Percentiles rank a stretch among this genome's conserved stretches.
Evolutionary conservation across 2,888 invertebrate genomes (phyloP).

Genomic region (Drosophila peninsularis): DNA sequence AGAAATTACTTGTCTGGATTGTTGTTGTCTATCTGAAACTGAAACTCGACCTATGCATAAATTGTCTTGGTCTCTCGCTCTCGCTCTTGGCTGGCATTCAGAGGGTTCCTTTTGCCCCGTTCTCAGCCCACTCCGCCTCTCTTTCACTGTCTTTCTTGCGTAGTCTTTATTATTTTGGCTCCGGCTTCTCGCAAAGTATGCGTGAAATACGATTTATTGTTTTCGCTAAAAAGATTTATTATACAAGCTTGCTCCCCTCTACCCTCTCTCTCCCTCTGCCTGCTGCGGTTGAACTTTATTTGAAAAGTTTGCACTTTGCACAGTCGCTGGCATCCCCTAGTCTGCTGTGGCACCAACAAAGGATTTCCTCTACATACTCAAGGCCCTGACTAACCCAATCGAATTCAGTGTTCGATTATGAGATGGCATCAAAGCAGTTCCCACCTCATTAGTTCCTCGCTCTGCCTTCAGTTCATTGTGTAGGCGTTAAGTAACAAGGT

Average conservation of each 20-base stretch:
- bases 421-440: background rate
- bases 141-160: conserved; percentile 16
- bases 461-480: too few species aligned
- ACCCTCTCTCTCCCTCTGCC: conserved; percentile 13
- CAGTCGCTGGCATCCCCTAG: conserved; percentile 5
- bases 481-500: background rate
- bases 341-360: conserved; percentile 20
- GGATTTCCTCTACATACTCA: conserved; percentile 20
- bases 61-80: conserved; percentile 55
- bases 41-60: conserved; percentile 69
- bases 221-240: conserved; percentile 79
- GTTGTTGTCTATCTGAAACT: conserved; percentile 38
- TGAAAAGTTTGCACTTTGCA: conserved; percentile 62
- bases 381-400: background rate
- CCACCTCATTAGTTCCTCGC: background rate
- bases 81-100: conserved; percentile 30
- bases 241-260: conserved; percentile 33
- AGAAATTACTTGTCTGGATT: conserved; percentile 64
- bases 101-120: conserved; percentile 45
- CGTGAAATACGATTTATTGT: conserved; percentile 78
- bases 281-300: conserved; percentile 66
- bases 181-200: conserved; percentile 65
- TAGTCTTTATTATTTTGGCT: conserved; percentile 58
- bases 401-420: too few species aligned
- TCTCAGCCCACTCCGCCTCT: background rate